Base-by-base conservation (phyloP, 2,113 vertebrate genomes). In the Bagarius yarrelli region DNA sequence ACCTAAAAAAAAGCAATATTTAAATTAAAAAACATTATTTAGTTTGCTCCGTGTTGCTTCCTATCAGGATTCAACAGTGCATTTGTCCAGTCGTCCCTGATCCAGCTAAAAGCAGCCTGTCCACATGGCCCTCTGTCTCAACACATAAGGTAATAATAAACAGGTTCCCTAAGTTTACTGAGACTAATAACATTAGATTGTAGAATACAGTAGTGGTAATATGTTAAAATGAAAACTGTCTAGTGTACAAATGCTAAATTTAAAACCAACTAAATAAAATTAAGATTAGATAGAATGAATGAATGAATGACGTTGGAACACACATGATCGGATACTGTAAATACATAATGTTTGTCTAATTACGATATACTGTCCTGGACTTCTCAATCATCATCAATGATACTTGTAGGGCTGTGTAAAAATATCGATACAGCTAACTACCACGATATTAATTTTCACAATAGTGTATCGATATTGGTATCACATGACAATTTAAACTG, bases 81-180 rank as follows among this genome's bases (percentile, higher is more conserved):
- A 73, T 93, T 16, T 91, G 81, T 64, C 86, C 82, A 1, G 27
- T 80, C 1, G 5, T 94, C 9, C 92, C 92, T 0, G 87, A 94
- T 79, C 92, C 93, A 0, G 88, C 88, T 11, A 84, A 87, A 9
- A 93, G 92, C 86, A 92, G 87, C 63, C 56, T 94, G 69, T 90
- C 88, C 5, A 19, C 59, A 23, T 94, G 92, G 92, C 76, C 52
- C 18, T 87, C 89, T 25, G 70, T 84, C 19, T 85, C 50, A 12
- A n/a, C 32, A 19, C 34, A 83, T 56, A 83, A 88, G 89, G 93
- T 92, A 85, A 85, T 19, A 40, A 14, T 40, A 81, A 18, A 63
- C 47, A 73, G 2, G n/a, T 27, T 47, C 13, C 19, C 19, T 40
- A 21, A 18, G 30, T 32, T 64, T 64, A 32, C 59, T 61, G 18